Evolutionary conservation across 2,797 vertebrate species (phyloP), one percentile per base, ranked within the genome.

Genomic region (Onychomys arenicola): DNA sequence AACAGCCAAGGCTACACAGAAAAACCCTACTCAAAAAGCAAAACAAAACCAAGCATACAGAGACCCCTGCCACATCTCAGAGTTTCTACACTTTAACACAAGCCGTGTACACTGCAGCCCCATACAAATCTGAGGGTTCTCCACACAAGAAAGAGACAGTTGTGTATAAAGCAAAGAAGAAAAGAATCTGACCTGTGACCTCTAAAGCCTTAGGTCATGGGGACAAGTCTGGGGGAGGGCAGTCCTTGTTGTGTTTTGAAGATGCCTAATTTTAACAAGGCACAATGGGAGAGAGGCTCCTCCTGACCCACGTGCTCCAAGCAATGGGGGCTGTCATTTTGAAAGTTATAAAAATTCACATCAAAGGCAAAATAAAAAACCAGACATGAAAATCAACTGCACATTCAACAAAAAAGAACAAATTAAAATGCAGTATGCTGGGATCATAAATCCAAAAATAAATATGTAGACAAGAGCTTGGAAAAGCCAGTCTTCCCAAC

Each of bases 381-480:
- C 80, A 94, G 84, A 87, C 86, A 94, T 40, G 59, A 94, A 95
- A 96, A 97, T 86, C 85, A 88, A 73, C 83, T 90, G 61, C 97
- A 67, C 32, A 7, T 65, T 84, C 67, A 49, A 89, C 90, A 65
- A 80, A 89, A 93, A 92, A 73, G 69, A 93, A 94, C 75, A 94
- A 81, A 97, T 96, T 34, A 84, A 93, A 96, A 96, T 88, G 75
- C 90, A 92, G 90, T 89, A 88, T 32, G n/a, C 86, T 76, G 55
- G 29, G 52, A 93, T 80, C 94, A 95, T 78, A 95, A 96, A 95
- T 91, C 93, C 94, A 90, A 95, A 96, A 94, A 91, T 96, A 97
- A 96, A 85, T 55, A 89, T 46, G 94, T 73, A 96, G 77, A 95
- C 94, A 94, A 93, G 81, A 57, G 89, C 59, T 90, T 94, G 95